Evolutionary conservation across 2,888 invertebrate species (phyloP), one percentile per base, ranked within the genome.

Genomic region (Volucella zonaria): DNA sequence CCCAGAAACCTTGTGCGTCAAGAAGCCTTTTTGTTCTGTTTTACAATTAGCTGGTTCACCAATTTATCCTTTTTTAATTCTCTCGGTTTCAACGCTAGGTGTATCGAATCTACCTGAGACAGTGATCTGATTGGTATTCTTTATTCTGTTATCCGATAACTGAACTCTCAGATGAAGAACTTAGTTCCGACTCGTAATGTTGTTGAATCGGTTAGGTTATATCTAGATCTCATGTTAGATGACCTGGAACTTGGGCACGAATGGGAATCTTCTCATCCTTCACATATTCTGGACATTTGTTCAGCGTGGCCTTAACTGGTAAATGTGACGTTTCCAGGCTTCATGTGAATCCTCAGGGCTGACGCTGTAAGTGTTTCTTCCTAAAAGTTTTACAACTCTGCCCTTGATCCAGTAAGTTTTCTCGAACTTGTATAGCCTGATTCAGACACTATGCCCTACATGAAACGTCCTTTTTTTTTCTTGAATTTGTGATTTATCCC

Each of bases 371-470:
- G 51, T 51, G n/a, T 52, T 52, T 38, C 40, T 8, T 15, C 58
- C 58, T 58, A 40, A 58, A 58, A n/a, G n/a, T n/a, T 40, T n/a
- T 38, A 40, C 8, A 40, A 40, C 15, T 12, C 15, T n/a, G 12
- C 58, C 12, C 40, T 58, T 40, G 15, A 58, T 58, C 58, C 58
- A 31, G n/a, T 58, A 38, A 31, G 1, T 58, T 15, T 58, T 4
- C 40, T 58, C n/a, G 9, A 9, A 40, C 15, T 58, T 58, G 14
- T 58, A 58, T 10, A 58, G 8, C 9, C 40, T 58, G 6, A 58
- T 11, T 0, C 40, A 4, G 23, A 15, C 23, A 11, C n/a, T 47
- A n/a, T 0, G 2, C 14, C 14, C 47, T 47, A 4, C 47, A 47
- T 1, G 2, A 47, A 47, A 14, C 14, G 4, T n/a, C 3, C 47